Evolutionary conservation across 1,140 invertebrate genomes (phyloP), one percentile per base, ranked within the genome.

Genomic region (Philaenus spumarius): DNA sequence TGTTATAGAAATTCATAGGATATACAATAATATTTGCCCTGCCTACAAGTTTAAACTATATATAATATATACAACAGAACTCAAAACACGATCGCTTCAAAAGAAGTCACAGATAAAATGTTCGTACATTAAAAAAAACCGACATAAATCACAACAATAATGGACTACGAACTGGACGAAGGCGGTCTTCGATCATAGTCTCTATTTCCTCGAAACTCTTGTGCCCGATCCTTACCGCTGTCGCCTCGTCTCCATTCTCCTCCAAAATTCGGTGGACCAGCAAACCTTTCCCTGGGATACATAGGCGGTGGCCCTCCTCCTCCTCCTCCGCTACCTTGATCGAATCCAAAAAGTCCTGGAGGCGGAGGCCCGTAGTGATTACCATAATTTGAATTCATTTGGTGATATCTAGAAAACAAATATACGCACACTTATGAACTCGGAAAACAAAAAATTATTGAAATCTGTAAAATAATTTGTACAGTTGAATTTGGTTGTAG

Each of bases 141-240:
- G n/a, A 30, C 26, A 30, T 9, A 30, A 3, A 30, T 30, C 26
- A 30, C 26, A 30, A 30, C 26, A 30, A 3, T 30, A 9, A 9
- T 30, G 9, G 26, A 55, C 53, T 55, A 55, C 14, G 53, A 42
- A 22, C 71, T 74, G 19, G 72, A 71, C 0, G 74, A 72, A 19
- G 75, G 76, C 17, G 72, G 74, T 62, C 76, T 70, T 63, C 76
- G 68, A 59, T 80, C 76, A 55, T 80, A 81, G 42, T 82, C 79
- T 58, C 80, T 70, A 43, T 78, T 76, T 4, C 9, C 9, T 59
- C 45, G 43, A 35, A 47, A 48, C 14, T 46, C 55, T 2, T 24
- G 55, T 7, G 2, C 19, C 14, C 42, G 42, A 39, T 37, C 26
- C 17, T 50, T 26, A 23, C 35, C 30, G 22, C 39, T 17, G 15